Evolutionary conservation across 2,888 invertebrate species (phyloP).

Genomic region (Plusia festucae): DNA sequence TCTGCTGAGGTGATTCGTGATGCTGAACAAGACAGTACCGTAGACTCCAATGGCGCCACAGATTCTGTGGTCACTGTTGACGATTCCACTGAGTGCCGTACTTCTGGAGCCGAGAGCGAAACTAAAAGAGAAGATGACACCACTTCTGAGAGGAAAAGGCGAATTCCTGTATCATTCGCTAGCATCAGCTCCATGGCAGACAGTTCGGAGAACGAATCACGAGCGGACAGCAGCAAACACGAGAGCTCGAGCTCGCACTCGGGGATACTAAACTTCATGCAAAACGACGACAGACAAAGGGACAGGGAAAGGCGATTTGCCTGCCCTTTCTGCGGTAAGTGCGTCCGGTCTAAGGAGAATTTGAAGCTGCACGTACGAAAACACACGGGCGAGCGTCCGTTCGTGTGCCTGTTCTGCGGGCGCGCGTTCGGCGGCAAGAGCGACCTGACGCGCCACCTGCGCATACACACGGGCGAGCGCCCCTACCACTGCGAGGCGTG

Average conservation of each 20-base stretch:
- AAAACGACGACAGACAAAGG: constrained; percentile 86
- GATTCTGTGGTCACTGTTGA: constrained; percentile 85
- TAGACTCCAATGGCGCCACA: constrained; percentile 91
- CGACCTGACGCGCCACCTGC: constrained; percentile 95
- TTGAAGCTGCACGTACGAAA: constrained; percentile 96
- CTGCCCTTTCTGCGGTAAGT: constrained; percentile 96
- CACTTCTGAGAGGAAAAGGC: constrained; percentile 72
- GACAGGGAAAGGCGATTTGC: constrained; percentile 94
- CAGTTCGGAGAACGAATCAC: constrained; percentile 86
- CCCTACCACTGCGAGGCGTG: constrained; percentile 98
- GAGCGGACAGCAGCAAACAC: constrained; percentile 82
- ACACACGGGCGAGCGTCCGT: constrained; percentile 96
- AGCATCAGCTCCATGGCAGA: constrained; percentile 88
- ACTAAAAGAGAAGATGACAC: constrained; percentile 75
- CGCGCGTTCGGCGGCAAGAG: constrained; percentile 96
- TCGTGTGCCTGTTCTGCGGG: constrained; percentile 96
- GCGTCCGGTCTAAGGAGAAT: constrained; percentile 96
- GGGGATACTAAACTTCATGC: constrained; percentile 91
- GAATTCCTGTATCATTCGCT: constrained; percentile 85
- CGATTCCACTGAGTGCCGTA: constrained; percentile 84
- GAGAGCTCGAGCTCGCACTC: constrained; percentile 89
- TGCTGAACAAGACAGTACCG: constrained; percentile 92
- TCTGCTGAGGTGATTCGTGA: constrained; percentile 85
- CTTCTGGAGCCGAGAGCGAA: constrained; percentile 81
- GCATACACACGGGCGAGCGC: constrained; percentile 96